phyloP scores from a whole-genome alignment of 2,888 invertebrate genomes.

The Calameuta pallipes region DNA sequence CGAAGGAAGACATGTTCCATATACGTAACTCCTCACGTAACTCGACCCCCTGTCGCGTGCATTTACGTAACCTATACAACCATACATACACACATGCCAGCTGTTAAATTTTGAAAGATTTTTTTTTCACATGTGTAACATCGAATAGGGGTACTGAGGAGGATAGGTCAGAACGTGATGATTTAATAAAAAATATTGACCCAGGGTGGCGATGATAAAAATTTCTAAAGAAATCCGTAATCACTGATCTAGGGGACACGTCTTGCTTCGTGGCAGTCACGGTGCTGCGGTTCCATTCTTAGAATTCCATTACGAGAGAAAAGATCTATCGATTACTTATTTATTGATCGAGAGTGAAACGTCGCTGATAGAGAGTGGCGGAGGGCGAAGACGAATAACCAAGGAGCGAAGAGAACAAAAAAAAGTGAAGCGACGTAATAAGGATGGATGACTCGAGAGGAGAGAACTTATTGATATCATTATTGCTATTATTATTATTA shows the following conservation, averaged over 20 bases:
- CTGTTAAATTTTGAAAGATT: neutral
- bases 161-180: neutral
- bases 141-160: neutral
- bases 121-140: neutral
- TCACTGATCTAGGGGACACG: neutral
- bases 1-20: neutral
- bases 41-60: neutral
- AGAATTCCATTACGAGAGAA: neutral
- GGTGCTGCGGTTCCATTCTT: neutral
- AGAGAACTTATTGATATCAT: constrained; percentile 22
- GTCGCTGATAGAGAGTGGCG: neutral
- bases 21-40: neutral
- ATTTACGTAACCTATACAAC: neutral
- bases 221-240: neutral
- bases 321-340: neutral
- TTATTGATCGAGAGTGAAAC: neutral
- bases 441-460: constrained; percentile 4
- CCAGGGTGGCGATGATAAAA: neutral
- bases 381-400: neutral
- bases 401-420: neutral
- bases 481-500: constrained; percentile 27
- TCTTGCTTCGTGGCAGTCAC: neutral
- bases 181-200: neutral
- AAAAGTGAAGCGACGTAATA: constrained; percentile 5
- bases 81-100: neutral